Base-by-base conservation (phyloP, 2,113 vertebrate species). In the Asarcornis scutulata region DNA sequence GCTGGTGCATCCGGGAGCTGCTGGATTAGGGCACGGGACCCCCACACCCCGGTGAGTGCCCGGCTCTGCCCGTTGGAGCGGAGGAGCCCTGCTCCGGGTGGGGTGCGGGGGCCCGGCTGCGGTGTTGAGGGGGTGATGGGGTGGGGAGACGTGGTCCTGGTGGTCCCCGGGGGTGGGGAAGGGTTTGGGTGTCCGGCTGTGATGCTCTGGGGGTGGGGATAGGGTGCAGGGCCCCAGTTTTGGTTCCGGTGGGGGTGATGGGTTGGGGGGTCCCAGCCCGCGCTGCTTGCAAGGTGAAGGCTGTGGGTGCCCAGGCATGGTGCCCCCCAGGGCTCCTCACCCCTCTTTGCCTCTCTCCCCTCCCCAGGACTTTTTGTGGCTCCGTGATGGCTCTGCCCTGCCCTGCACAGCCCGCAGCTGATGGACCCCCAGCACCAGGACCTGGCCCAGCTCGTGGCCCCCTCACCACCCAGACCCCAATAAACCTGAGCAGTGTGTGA, bases 1-100 rank as follows among this genome's bases (percentile, higher is more conserved):
- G 99, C 96, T 99, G 99, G 99, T 99, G 99, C 93, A 96, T 99
- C 91, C 98, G 91, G n/a, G 98, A 99, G 96, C 98, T 99, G 86
- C 97, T 99, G 97, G 99, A 99, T 90, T 99, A 97, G 97, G 13
- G 38, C 46, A 40, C 36, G 21, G 69, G 32, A n/a, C n/a, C 42
- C 32, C 64, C 38, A 29, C 17, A 2, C 13, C 26, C 9, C 6
- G 36, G 94, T 95, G 94, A 94, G 87, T 92, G 73, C 59, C 46
- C 60, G 44, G 63, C 73, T 87, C 73, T 87, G 91, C 91, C n/a
- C 13, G 88, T 60, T 86, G 42, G 14, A 29, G 7, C 8, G 26
- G 52, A 26, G 26, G 26, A 55, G 23, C 56, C 66, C 66, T 22
- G 55, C 38, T 60, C 6, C 3, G 14, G 2, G 26, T 64, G 38